Evolutionary conservation across 2,113 vertebrate genomes (phyloP), one percentile per base, ranked within the genome.

Genomic region (Corvus cornix): DNA sequence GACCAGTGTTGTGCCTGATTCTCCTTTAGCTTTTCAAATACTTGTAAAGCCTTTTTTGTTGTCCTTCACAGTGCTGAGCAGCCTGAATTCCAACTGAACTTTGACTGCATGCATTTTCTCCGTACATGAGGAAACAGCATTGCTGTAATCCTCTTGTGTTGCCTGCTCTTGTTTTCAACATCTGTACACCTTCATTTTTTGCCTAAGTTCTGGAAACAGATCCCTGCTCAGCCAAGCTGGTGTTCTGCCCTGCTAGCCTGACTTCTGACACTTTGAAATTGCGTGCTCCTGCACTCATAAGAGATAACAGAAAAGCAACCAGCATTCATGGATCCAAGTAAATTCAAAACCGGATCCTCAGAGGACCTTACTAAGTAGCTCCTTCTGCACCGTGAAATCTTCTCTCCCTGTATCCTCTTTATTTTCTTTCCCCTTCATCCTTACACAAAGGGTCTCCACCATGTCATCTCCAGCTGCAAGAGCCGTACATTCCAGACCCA

Each of bases 321-420:
- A 77, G 11, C 8, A 7, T 33, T 37, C 31, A 19, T 30, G 7
- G 10, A 55, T 4, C 12, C 18, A 24, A 44, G 7, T 51, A 55
- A 28, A 12, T 72, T 72, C 39, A 90, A n/a, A 76, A 44, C 12
- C 7, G 60, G 7, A 55, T 66, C 28, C 23, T 33, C 15, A 46
- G 43, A 24, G 8, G 18, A 31, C 21, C 11, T 60, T 46, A 28
- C 7, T 14, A 62, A 73, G 26, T 33, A 68, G 16, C 14, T 87
- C 13, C 22, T 78, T 74, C 43, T 56, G 53, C 14, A 52, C 37
- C 4, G 60, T 39, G 7, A 63, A 63, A 8, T 33, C 53, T 73
- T 5, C 5, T 51, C 14, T 63, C 2, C 26, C 11, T 0, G 0
- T 48, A 31, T 31, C 30, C 1, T 4, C 27, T 64, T 53, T 37